phyloP scores from a whole-genome alignment of 2,797 vertebrate species.

The Sebastes hubbsi region DNA sequence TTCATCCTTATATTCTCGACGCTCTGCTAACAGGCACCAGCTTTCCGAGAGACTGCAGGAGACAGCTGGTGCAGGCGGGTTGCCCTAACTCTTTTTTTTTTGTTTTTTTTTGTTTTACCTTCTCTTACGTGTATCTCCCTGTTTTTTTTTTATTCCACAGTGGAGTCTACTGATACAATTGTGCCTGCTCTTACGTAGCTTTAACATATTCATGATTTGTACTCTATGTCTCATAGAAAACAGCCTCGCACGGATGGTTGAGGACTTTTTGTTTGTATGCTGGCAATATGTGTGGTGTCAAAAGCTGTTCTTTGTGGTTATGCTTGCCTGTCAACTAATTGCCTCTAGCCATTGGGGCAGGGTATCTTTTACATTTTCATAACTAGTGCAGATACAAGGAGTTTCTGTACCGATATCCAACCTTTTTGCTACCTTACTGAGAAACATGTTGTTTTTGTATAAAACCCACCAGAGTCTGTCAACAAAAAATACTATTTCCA shows the following conservation, averaged over 20 bases:
- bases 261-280: constrained; percentile 12
- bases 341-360: background rate
- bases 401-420: background rate
- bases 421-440: background rate
- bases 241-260: background rate
- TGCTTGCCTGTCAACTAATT: background rate
- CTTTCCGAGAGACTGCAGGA: constrained; percentile 17
- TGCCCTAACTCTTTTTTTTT: constrained; percentile 8
- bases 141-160: background rate
- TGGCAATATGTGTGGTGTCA: background rate
- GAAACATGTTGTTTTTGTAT: background rate
- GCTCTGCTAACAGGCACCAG: background rate
- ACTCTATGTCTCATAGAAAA: background rate
- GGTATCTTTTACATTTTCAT: background rate
- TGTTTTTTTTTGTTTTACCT: background rate
- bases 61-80: constrained; percentile 17
- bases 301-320: background rate
- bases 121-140: background rate
- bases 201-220: background rate
- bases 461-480: background rate
- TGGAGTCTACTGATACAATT: background rate
- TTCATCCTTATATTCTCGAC: constrained; percentile 45
- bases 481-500: background rate
- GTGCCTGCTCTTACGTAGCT: background rate
- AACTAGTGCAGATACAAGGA: background rate